Base-by-base conservation (phyloP, 2,797 vertebrate genomes). In the Percopsis omiscomaycus region DNA sequence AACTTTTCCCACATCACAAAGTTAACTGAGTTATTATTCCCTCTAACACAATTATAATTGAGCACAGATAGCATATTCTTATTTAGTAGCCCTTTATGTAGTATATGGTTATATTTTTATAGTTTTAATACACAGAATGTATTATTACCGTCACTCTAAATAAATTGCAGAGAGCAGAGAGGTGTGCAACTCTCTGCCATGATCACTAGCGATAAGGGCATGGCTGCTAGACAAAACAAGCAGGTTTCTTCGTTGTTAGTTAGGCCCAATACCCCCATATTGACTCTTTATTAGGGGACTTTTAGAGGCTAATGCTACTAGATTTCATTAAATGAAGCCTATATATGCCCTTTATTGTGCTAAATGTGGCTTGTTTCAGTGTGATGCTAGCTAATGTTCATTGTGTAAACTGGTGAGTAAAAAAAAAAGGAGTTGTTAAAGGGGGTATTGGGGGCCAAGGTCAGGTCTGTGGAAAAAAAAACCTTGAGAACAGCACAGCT, bases 271-370 rank as follows among this genome's bases (percentile, higher is more conserved):
- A 45, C 44, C 5, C 44, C 11, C 11, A 5, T 48, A 48, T 13
- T 48, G 47, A 13, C 12, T 48, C 47, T 13, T 12, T 13, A 48
- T 48, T 15, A 48, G 47, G n/a, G n/a, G 12, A 10, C 47, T 48
- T 5, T 13, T 15, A 48, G 0, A 48, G 50, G 66, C 68, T 60
- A 74, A 69, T 48, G 68, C 74, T 83, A 88, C 85, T 83, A 75
- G 78, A 84, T 82, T 6, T 42, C 37, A 42, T 42, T 42, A 5
- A 42, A 42, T 42, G 9, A 42, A 42, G 5, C 37, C 37, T 42
- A 42, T 42, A 6, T 6, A 9, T 42, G 6, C 37, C 37, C 37
- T 42, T 42, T 42, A 42, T 42, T 73, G 69, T 47, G 8, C 69
- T 83, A 81, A 78, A 85, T 75, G 69, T 37, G 68, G 60, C 32